Base-by-base conservation (phyloP, 2,113 vertebrate genomes). In the Phyllostomus discolor region DNA sequence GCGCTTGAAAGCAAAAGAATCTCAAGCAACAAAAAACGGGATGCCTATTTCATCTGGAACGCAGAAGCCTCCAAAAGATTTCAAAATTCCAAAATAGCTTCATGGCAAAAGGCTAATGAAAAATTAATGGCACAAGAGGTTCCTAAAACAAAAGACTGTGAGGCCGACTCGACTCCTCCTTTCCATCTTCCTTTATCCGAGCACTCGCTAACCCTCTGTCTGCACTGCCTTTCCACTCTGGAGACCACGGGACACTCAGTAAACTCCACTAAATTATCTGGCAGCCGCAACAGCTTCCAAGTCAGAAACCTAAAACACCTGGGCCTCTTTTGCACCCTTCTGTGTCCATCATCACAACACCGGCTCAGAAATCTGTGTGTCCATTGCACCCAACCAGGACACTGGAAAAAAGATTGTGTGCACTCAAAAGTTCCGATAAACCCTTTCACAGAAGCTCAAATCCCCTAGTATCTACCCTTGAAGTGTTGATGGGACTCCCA, bases 391-490 rank as follows among this genome's bases (percentile, higher is more conserved):
- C 83, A 26, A 43, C 19, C 16, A 22, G 54, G 5, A 43, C 10
- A 41, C 33, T 10, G 64, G 62, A 10, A 15, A 33, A 33, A 57
- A 38, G 10, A n/a, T 17, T 28, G 50, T 4, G 9, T 35, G 50
- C 4, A 12, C 7, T 20, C 11, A 20, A 26, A 11, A 43, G 3
- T 91, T 89, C 33, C 48, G 46, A 48, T 48, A 75, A 85, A 41
- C 38, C 57, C 33, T 66, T 15, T 59, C 57, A 8, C 2, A 75
- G 4, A 66, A 88, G 73, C 26, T 75, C 15, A 6, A 87, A 64
- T 10, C 0, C 35, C 28, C 11, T 22, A 6, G 0, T 31, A 24
- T 17, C 26, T 41, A 38, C 24, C 69, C 7, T 10, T 2, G 15
- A 75, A 66, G 62, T 15, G 43, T 15, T 59, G 33, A 81, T 31